Percentiles rank a stretch among this genome's conserved stretches.
Evolutionary conservation across 2,113 vertebrate genomes (phyloP).

Genomic region (Sapayoa aenigma): DNA sequence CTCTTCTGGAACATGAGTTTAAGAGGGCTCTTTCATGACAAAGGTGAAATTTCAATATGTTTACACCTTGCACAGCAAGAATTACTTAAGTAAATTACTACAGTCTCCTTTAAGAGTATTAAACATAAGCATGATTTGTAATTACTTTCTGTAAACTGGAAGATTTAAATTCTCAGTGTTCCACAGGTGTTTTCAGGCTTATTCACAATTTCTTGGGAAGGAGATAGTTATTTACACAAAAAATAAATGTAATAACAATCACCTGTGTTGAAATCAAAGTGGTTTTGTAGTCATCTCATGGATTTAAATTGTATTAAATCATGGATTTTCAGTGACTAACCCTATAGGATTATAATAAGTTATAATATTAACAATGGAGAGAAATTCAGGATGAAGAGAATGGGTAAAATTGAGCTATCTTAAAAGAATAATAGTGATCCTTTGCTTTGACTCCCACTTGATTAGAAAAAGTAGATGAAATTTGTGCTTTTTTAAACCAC

Average conservation of each 20-base stretch:
- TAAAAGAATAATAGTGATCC: neutral
- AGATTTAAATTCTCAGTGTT: neutral
- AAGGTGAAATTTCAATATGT: neutral
- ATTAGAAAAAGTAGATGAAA: neutral
- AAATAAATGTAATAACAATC: neutral
- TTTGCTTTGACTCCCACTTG: neutral
- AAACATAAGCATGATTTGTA: neutral
- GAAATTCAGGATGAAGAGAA: neutral
- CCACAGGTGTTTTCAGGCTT: neutral
- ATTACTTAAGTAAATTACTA: neutral
- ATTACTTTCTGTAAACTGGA: neutral
- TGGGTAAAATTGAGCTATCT: neutral
- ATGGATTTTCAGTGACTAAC: neutral
- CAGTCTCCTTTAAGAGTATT: neutral
- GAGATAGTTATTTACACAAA: neutral
- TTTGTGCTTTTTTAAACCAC: neutral
- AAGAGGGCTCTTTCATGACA: neutral
- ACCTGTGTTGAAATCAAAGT: neutral
- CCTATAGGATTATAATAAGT: fast-evolving
- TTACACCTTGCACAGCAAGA: neutral
- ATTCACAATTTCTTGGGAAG: neutral
- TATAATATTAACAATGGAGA: neutral
- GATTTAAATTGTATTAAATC: neutral
- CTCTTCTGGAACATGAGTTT: neutral
- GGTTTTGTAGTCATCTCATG: neutral